Conservation (phyloP, 2,888 invertebrate genomes). For the Drosophila ezoana region DNA sequence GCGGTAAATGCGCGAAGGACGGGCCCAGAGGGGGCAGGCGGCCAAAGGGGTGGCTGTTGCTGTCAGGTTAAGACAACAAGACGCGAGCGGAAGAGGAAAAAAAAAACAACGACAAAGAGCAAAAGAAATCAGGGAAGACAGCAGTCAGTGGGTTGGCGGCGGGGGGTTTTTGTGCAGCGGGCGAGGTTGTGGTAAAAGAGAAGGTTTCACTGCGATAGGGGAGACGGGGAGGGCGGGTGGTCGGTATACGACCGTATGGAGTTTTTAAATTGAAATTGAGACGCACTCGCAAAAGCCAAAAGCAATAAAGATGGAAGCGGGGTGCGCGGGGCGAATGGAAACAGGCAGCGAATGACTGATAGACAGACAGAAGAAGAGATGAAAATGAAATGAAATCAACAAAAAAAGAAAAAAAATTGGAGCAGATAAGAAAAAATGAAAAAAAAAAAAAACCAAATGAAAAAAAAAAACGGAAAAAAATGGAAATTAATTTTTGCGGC, state of each 20-base stretch:
- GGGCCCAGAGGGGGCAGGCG: background rate
- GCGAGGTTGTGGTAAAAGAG: background rate
- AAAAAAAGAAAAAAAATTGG: constrained; percentile 50
- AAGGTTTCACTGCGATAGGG: no score
- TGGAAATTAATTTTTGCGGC: constrained; percentile 79
- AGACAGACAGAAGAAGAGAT: constrained; percentile 22
- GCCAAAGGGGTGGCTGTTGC: background rate
- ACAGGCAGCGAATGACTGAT: constrained; percentile 30
- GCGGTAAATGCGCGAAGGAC: constrained; percentile 26
- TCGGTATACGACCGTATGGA: constrained; percentile 32
- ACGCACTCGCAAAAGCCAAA: constrained; percentile 45
- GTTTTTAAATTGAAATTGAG: constrained; percentile 69
- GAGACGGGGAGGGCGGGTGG: background rate
- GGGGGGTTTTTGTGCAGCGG: background rate
- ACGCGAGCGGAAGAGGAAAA: constrained; percentile 5
- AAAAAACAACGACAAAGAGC: constrained; percentile 21
- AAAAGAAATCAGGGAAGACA: constrained; percentile 28
- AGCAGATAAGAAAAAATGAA: constrained; percentile 29
- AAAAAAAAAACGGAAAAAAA: constrained; percentile 43
- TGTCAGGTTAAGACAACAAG: constrained; percentile 47
- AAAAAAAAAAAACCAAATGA: background rate
- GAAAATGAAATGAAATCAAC: constrained; percentile 57
- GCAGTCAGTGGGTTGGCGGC: constrained; percentile 3
- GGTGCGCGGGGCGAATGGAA: background rate
- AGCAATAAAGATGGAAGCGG: constrained; percentile 42